Conservation (phyloP, 2,888 invertebrate species). For the Chouioia cunea region DNA sequence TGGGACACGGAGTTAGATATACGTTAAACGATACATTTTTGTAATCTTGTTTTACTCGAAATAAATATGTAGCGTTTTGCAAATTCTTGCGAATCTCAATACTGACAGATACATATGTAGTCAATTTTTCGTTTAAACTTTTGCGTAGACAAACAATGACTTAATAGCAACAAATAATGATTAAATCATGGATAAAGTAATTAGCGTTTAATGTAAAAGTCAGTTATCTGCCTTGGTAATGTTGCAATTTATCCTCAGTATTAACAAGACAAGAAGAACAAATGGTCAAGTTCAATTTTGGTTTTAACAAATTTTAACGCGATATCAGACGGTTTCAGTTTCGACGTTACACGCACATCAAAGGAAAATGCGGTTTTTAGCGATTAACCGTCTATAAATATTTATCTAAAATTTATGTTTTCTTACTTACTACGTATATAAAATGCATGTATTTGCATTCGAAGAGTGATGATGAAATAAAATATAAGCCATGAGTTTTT, state of each 20-base stretch:
- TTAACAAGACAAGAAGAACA: constrained; percentile 27
- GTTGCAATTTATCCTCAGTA: constrained; percentile 30
- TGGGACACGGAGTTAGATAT: constrained; percentile 17
- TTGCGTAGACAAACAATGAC: neutral
- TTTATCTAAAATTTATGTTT: constrained; percentile 37
- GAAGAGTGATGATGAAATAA: constrained; percentile 33
- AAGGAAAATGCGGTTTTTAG: constrained; percentile 15
- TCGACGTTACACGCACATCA: constrained; percentile 25
- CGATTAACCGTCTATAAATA: constrained; percentile 25
- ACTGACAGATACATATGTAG: neutral
- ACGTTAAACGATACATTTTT: too few relatives aligned
- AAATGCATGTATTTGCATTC: constrained; percentile 37
- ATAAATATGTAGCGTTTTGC: constrained; percentile 1
- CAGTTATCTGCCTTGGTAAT: constrained; percentile 27
- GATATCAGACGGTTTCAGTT: constrained; percentile 14
- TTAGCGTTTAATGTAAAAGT: constrained; percentile 12
- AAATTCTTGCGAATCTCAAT: too few relatives aligned
- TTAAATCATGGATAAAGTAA: constrained; percentile 4
- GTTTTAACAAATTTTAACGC: constrained; percentile 1
- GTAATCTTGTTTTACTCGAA: neutral
- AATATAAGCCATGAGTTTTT: constrained; percentile 40
- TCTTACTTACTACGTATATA: constrained; percentile 14
- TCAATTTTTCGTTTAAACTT: neutral
- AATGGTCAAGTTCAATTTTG: constrained; percentile 12
- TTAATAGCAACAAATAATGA: neutral